Evolutionary conservation across 2,113 vertebrate species (phyloP), one percentile per base, ranked within the genome.

Genomic region (Leucoraja erinaceus): DNA sequence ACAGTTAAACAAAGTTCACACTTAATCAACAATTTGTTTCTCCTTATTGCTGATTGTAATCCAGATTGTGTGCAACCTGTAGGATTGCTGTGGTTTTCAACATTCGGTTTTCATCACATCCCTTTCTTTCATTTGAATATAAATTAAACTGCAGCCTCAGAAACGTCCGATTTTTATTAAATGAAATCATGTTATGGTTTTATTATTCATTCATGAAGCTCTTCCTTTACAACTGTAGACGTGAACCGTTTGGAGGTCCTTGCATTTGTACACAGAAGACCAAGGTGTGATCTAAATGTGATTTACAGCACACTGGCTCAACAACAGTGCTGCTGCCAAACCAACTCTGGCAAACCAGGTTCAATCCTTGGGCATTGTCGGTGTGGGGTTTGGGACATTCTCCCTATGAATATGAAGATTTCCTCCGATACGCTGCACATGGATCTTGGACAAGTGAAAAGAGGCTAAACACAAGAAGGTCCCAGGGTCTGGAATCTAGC

Each of bases 31-130:
- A 12, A 72, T 72, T 72, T 91, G 22, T 38, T 25, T 72, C 33
- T 91, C 90, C 25, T 33, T 54, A 38, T 31, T 54, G 68, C 66
- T 70, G 90, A 91, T 54, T 28, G 22, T 91, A 72, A 91, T 72
- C 22, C 72, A 72, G 68, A 91, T 72, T 88, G 63, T n/a, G 83
- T 31, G 83, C 31, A 63, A 88, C 83, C 28, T 31, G 59, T 28
- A 88, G 83, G 83, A 31, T 88, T 59, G 31, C 25, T 81, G 31
- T n/a, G 83, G 59, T 31, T 88, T 88, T 86, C n/a, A 86, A 63
- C 56, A 86, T 61, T 86, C 28, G 61, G 79, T 83, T 25, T 54
- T 59, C 81, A 84, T 22, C 22, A 56, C 54, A 33, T 16, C 56
- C 56, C 11, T 86, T 25, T 33, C 11, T 86, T 25, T 33, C 63